A percentile compares a stretch with the other conserved stretches of the same genome.
Conservation (phyloP, 1,140 invertebrate species). For the Pogonognathellus flavescens region DNA sequence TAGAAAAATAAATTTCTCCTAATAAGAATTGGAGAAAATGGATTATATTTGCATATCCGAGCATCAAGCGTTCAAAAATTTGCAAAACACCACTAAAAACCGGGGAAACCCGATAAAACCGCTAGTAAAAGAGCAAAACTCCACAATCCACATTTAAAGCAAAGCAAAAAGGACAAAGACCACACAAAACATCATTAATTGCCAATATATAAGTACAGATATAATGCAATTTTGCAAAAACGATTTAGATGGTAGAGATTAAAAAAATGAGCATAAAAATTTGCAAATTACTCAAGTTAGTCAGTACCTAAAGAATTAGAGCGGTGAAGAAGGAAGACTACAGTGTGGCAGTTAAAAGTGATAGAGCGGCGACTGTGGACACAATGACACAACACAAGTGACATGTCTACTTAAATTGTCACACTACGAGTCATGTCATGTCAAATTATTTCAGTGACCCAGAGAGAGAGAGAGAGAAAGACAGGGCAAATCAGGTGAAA, state of each 20-base stretch:
- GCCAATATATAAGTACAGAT: no score
- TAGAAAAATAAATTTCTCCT: no score
- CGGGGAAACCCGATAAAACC: no score
- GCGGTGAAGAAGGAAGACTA: slow-evolving; percentile 23
- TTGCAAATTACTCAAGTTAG: slow-evolving; percentile 7
- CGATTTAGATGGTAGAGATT: background rate
- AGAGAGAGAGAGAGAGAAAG: no score
- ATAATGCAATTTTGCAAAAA: slow-evolving; percentile 7
- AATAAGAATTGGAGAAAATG: no score
- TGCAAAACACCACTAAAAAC: no score
- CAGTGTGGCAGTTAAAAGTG: slow-evolving; percentile 36
- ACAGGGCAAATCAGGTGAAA: no score
- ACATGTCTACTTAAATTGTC: slow-evolving; percentile 19
- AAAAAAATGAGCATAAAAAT: no score
- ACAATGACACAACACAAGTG: slow-evolving; percentile 41
- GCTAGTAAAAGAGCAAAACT: no score
- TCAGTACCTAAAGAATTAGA: slow-evolving; percentile 30
- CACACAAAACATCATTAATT: background rate
- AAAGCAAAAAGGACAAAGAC: background rate
- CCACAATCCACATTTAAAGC: background rate
- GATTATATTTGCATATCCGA: no score
- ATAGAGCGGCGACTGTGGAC: slow-evolving; percentile 45
- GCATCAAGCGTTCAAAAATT: no score
- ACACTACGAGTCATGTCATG: slow-evolving; percentile 22
- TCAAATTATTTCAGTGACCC: background rate